These are phyloP conservation scores for Carapus acus DNA, from an alignment of 2,797 vertebrate species.

Conservation along the genomic window DNA sequence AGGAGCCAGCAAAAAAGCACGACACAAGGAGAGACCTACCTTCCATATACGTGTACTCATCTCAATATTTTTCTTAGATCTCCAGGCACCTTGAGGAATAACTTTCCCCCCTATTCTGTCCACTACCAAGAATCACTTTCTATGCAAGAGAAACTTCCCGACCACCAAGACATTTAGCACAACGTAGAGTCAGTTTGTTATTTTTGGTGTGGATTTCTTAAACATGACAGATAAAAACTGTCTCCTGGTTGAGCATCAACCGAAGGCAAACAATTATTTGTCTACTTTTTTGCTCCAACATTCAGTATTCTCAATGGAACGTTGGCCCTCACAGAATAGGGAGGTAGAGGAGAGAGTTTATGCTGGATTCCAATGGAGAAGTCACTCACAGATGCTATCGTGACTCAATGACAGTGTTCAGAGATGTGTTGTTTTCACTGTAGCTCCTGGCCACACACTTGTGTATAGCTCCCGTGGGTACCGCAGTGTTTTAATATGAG, in stretches of 20 bases:
- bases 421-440: constrained; percentile 17
- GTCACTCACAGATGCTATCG: constrained; percentile 3
- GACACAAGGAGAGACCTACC: constrained; percentile 44
- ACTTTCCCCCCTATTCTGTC: constrained; percentile 47
- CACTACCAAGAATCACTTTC: constrained; percentile 49
- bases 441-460: constrained; percentile 21
- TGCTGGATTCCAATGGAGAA: constrained; percentile 10
- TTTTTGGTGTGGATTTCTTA: constrained; percentile 14
- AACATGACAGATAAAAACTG: constrained; percentile 25
- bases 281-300: constrained; percentile 21
- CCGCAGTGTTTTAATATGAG: constrained; percentile 27
- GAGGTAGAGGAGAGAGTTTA: constrained; percentile 1
- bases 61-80: constrained; percentile 58
- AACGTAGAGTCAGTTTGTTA: constrained; percentile 19
- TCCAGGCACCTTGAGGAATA: constrained; percentile 45
- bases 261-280: too few species aligned
- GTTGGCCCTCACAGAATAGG: constrained; percentile 14
- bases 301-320: constrained; percentile 13
- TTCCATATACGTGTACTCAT: constrained; percentile 51
- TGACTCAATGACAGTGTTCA: constrained; percentile 24
- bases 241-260: constrained; percentile 11
- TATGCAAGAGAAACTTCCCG: constrained; percentile 35
- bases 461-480: constrained; percentile 7
- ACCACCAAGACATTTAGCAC: constrained; percentile 17
- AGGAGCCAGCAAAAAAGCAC: constrained; percentile 47